Conservation (phyloP, 2,888 invertebrate species). For the Erpobdella octoculata region DNA sequence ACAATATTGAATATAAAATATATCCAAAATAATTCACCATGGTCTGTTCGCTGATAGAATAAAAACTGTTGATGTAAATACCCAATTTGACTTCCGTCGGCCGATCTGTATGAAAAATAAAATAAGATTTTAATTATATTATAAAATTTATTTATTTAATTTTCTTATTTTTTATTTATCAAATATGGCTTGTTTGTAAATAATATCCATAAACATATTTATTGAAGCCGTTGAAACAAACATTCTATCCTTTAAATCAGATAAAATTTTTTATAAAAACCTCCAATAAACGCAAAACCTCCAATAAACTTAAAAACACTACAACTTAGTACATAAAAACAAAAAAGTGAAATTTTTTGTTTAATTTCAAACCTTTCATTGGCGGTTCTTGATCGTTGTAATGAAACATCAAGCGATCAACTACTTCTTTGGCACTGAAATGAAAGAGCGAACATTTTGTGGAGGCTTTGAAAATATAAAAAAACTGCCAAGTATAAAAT, state of each 20-base stretch:
- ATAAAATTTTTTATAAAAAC: too few species aligned
- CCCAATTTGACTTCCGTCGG: slow-evolving; percentile 43
- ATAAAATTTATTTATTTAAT: too few species aligned
- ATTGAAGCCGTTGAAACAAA: too few species aligned
- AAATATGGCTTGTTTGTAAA: too few species aligned
- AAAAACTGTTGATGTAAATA: slow-evolving; percentile 60
- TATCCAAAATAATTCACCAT: slow-evolving; percentile 61
- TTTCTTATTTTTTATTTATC: too few species aligned
- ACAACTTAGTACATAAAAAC: background rate
- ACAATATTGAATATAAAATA: background rate
- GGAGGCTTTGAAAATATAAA: too few species aligned
- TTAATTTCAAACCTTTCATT: slow-evolving; percentile 31
- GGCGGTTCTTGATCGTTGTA: slow-evolving; percentile 31
- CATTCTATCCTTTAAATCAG: too few species aligned
- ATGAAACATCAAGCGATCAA: slow-evolving; percentile 16
- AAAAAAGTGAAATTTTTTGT: background rate
- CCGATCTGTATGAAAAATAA: slow-evolving; percentile 30
- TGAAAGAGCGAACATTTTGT: too few species aligned
- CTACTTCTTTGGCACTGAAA: slow-evolving; percentile 25
- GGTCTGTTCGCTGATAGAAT: slow-evolving; percentile 87
- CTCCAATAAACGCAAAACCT: background rate
- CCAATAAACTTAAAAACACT: background rate
- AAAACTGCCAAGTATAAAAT: too few species aligned
- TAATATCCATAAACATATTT: too few species aligned
- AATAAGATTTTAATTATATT: background rate